These are phyloP conservation scores for Synaphobranchus kaupii DNA, from an alignment of 2,797 vertebrate species.

Conservation along the genomic window DNA sequence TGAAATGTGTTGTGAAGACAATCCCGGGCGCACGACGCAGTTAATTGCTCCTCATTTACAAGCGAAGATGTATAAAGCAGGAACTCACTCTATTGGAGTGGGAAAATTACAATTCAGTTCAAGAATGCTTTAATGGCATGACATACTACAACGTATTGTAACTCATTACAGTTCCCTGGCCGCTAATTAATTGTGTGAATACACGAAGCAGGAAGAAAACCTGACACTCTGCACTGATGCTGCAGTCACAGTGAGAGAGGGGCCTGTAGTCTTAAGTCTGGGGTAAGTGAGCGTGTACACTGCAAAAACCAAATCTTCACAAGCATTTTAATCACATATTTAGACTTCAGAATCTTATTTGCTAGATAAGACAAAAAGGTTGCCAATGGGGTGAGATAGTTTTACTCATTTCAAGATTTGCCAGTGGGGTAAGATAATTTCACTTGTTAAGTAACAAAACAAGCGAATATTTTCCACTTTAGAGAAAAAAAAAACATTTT, in stretches of 20 bases:
- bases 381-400: too few species aligned
- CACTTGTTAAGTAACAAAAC: too few species aligned
- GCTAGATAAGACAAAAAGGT: too few species aligned
- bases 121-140: neutral
- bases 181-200: neutral
- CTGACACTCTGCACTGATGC: neutral
- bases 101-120: neutral
- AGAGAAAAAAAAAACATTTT: too few species aligned
- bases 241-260: neutral
- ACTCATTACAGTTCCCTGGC: neutral
- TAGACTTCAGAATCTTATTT: too few species aligned
- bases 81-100: neutral
- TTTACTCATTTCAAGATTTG: too few species aligned
- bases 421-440: too few species aligned
- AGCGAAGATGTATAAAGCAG: neutral
- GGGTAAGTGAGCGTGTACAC: neutral
- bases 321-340: too few species aligned
- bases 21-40: neutral
- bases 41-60: neutral
- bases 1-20: neutral
- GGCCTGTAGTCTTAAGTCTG: neutral
- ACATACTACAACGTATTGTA: neutral
- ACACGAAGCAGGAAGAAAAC: neutral
- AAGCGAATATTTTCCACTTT: too few species aligned
- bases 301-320: too few species aligned